Base-by-base conservation (phyloP, 2,797 vertebrate genomes). In the Pempheris klunzingeri region DNA sequence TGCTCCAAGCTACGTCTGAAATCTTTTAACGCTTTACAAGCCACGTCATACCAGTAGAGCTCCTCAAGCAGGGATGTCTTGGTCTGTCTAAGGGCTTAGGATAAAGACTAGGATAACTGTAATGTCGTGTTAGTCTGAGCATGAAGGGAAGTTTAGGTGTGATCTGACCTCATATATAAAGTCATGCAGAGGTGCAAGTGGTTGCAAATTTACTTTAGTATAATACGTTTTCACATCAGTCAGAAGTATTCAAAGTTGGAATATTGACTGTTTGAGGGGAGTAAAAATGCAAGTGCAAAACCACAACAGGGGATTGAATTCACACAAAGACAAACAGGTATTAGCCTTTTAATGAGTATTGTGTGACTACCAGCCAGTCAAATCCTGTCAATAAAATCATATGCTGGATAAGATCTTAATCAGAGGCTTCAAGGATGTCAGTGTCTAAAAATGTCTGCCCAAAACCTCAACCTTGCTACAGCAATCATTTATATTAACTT, bases 51-150 rank as follows among this genome's bases (percentile, higher is more conserved):
- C 22, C 10, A 9, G 2, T 49, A n/a, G 15, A 53, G 34, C 43
- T 32, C 43, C 36, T 18, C 24, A 52, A 53, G 22, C 15, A 59
- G 54, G 36, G 41, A 11, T 32, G 39, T 49, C 53, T 55, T 4
- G 15, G 9, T 34, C 28, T 68, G 44, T 55, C 68, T 26, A 41
- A 78, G 60, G n/a, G 52, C n/a, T 52, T 4, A 32, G 20, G 68
- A 66, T 62, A 53, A 74, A 67, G 50, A 78, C 43, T n/a, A n/a
- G n/a, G n/a, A n/a, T n/a, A 7, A 34, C 13, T 53, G 39, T 47
- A 46, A 24, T 15, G 20, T 24, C 11, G 47, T 32, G 41, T 50
- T 44, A 60, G 12, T 43, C n/a, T 22, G 41, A 66, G 67, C 17
- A 26, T 22, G 6, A 72, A 13, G 22, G 18, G 4, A 53, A n/a